A percentile compares a stretch with the other conserved stretches of the same genome.
phyloP scores from a whole-genome alignment of 2,888 invertebrate genomes.

The Spodoptera littoralis region DNA sequence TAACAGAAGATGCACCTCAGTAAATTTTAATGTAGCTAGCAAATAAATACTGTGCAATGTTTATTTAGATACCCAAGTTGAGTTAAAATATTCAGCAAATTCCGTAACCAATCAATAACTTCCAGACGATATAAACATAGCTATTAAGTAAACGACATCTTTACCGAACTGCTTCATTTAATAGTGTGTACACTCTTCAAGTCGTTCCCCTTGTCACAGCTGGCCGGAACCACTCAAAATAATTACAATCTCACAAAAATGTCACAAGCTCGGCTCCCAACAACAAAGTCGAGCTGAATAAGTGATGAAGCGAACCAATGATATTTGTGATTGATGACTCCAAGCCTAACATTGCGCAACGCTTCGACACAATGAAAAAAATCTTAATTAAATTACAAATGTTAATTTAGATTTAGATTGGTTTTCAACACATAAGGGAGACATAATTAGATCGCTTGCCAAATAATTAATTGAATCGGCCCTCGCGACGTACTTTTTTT shows the following conservation, averaged over 20 bases:
- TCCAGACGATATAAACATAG: conserved; percentile 27
- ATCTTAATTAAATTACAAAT: conserved; percentile 48
- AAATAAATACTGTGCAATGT: no score
- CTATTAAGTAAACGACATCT: conserved; percentile 39
- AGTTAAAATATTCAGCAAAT: no score
- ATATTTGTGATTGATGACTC: conserved; percentile 69
- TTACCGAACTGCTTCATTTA: conserved; percentile 3
- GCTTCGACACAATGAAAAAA: conserved; percentile 50
- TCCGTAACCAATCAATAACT: background rate
- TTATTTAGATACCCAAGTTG: no score
- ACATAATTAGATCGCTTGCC: background rate
- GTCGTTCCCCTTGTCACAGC: conserved; percentile 64
- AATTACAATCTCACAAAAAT: conserved; percentile 77
- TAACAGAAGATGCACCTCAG: background rate
- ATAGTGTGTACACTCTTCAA: conserved; percentile 51
- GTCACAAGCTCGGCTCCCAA: conserved; percentile 57
- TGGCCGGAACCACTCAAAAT: conserved; percentile 74
- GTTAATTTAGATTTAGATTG: conserved; percentile 40
- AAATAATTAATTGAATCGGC: conserved; percentile 14
- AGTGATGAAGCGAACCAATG: conserved; percentile 66
- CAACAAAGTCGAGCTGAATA: conserved; percentile 65
- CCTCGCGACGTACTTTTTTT: conserved; percentile 2
- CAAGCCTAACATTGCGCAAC: conserved; percentile 56
- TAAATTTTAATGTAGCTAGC: no score
- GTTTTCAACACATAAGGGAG: conserved; percentile 23